phyloP scores from a whole-genome alignment of 2,888 invertebrate species.

The Coenonympha glycerion region DNA sequence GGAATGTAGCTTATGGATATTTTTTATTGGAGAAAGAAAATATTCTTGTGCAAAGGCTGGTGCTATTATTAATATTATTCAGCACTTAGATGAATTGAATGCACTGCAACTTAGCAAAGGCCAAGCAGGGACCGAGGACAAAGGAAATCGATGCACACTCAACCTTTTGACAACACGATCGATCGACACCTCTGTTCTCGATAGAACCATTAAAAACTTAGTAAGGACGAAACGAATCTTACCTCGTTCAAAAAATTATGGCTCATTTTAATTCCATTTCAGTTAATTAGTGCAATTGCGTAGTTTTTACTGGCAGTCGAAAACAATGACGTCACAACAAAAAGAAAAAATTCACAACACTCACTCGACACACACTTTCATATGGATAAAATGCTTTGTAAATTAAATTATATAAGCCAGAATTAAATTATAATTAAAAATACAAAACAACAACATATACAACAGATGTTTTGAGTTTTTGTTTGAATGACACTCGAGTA shows the following conservation, averaged over 20 bases:
- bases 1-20: background rate
- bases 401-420: constrained; percentile 17
- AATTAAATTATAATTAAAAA: constrained; percentile 56
- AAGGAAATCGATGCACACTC: constrained; percentile 68
- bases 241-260: constrained; percentile 60
- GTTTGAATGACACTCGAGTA: constrained; percentile 46
- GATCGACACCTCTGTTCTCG: constrained; percentile 18
- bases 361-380: constrained; percentile 41
- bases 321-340: constrained; percentile 77
- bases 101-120: too few relatives aligned
- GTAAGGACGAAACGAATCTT: constrained; percentile 32
- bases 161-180: constrained; percentile 34
- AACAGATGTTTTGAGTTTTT: constrained; percentile 68
- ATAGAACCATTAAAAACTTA: background rate
- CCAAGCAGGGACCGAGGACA: constrained; percentile 59
- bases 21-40: background rate
- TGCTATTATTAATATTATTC: too few relatives aligned
- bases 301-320: constrained; percentile 76
- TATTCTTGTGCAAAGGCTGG: background rate
- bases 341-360: constrained; percentile 55
- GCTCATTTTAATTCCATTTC: constrained; percentile 73
- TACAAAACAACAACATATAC: constrained; percentile 65
- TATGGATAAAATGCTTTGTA: constrained; percentile 31
- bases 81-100: too few relatives aligned
- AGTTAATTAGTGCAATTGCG: constrained; percentile 75